Evolutionary conservation across 2,888 invertebrate species (phyloP), one percentile per base, ranked within the genome.

Genomic region (Andrena praecox): DNA sequence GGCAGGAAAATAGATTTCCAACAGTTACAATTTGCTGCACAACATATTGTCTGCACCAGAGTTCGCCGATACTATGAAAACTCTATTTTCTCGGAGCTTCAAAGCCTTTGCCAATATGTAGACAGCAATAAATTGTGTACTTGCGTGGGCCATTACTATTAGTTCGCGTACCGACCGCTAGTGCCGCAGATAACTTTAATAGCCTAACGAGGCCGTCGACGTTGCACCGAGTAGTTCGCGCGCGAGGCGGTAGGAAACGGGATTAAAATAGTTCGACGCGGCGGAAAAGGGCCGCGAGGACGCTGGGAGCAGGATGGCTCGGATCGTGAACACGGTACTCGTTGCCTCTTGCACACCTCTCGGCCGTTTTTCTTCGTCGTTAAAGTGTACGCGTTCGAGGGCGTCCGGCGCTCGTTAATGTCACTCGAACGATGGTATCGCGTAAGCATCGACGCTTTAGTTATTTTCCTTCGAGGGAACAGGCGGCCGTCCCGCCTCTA

Each of bases 191-290:
- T 56, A 76, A 80, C 83, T 75, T 75, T 68, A 74, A 24, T 50
- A 52, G 63, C 35, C 70, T 74, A 80, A 86, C 83, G 86, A 86
- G 77, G 68, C 54, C 67, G 75, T 86, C 72, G 75, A 79, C 75
- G 67, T 5, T 31, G 35, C 59, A 60, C 64, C 64, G 70, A 71
- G 71, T 75, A 69, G 60, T 74, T 84, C 50, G 59, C 75, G 59
- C 84, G 62, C 70, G 84, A 84, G 86, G 79, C 83, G 86, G 48
- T 62, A 76, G 64, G 67, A 79, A 80, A 72, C 75, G 84, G 79
- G 75, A 87, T 86, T 85, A 86, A 87, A 86, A 87, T 87, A 87
- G 87, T 87, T 80, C 31, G 75, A 33, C 67, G 69, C 52, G 73
- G 70, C 59, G 81, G 16, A 85, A 79, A 85, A 86, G 10, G 62